These are phyloP conservation scores for Troides helena DNA, from an alignment of 2,888 invertebrate species.

Conservation along the genomic window DNA sequence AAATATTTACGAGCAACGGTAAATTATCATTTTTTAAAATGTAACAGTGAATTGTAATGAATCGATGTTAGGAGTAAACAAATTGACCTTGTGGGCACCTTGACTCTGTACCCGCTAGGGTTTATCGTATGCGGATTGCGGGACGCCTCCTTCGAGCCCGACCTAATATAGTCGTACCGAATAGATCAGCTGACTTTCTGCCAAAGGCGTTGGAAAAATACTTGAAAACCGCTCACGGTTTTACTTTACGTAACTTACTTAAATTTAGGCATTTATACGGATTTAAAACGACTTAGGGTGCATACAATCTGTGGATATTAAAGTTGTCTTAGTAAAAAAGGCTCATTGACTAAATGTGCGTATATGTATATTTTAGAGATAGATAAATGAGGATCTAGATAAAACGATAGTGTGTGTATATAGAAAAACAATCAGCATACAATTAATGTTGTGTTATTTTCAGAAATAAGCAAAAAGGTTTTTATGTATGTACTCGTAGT, in stretches of 20 bases:
- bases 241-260: conserved; percentile 17
- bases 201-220: conserved; percentile 31
- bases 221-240: conserved; percentile 24
- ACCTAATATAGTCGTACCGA: conserved; percentile 46
- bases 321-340: background rate
- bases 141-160: conserved; percentile 35
- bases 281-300: background rate
- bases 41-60: conserved; percentile 46
- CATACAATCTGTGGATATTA: background rate
- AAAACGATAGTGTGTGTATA: too few relatives aligned
- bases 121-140: conserved; percentile 43
- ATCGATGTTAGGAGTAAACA: conserved; percentile 60
- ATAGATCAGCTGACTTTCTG: conserved; percentile 45
- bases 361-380: too few relatives aligned
- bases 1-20: conserved; percentile 43
- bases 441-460: too few relatives aligned
- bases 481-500: background rate
- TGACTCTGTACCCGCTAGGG: conserved; percentile 40
- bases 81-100: conserved; percentile 60
- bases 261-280: background rate
- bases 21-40: conserved; percentile 63
- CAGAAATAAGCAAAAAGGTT: background rate
- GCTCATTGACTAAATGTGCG: too few relatives aligned
- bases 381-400: too few relatives aligned
- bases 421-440: too few relatives aligned